A percentile compares a stretch with the other conserved stretches of the same genome.
These are phyloP conservation scores for Cynopterus brachyotis DNA, from an alignment of 2,113 vertebrate genomes.

Conservation along the genomic window DNA sequence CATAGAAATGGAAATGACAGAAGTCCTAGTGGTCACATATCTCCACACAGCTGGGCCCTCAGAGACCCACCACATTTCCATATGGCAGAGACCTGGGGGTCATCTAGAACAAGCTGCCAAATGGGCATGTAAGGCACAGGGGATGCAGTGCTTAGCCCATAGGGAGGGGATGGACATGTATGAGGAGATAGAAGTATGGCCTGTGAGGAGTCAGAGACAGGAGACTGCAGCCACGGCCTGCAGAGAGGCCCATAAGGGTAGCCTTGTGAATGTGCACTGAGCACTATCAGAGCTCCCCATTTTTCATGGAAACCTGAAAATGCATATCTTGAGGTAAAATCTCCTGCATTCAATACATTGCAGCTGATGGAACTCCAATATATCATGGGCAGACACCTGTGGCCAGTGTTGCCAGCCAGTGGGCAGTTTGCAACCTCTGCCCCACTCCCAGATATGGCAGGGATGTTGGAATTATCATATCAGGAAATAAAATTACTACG, in stretches of 20 bases:
- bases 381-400: neutral
- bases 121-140: neutral
- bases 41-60: neutral
- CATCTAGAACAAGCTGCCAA: neutral
- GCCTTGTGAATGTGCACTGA: neutral
- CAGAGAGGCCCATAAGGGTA: neutral
- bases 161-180: neutral
- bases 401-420: neutral
- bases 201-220: neutral
- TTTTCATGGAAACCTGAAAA: neutral
- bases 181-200: neutral
- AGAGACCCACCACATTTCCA: neutral
- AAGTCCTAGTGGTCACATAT: accelerated
- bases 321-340: neutral
- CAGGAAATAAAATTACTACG: neutral
- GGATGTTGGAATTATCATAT: neutral
- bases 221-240: no score
- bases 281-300: neutral
- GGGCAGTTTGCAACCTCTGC: neutral
- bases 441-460: neutral
- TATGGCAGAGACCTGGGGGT: neutral
- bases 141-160: neutral
- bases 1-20: neutral
- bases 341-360: neutral
- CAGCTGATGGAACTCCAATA: neutral